Percentiles rank a stretch among this genome's conserved stretches.
These are phyloP conservation scores for Phrynocephalus versicolor DNA, from an alignment of 2,113 vertebrate species.

Conservation along the genomic window DNA sequence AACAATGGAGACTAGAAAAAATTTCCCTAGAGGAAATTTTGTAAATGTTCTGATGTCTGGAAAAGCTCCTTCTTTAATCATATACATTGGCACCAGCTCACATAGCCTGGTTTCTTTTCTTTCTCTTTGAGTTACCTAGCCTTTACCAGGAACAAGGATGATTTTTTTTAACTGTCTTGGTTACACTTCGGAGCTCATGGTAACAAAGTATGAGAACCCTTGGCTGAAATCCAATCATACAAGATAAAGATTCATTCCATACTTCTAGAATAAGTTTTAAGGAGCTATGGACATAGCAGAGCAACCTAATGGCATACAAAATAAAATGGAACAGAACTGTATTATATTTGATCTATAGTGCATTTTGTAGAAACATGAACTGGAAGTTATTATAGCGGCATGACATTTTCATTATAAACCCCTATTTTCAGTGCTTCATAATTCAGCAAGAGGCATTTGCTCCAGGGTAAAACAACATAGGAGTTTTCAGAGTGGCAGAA, in stretches of 20 bases:
- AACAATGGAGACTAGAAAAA: no score
- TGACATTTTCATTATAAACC: constrained; percentile 38
- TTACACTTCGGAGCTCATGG: constrained; percentile 20
- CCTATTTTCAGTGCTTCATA: constrained; percentile 36
- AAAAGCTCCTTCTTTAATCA: not conserved
- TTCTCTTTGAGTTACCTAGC: not conserved
- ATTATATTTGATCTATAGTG: constrained; percentile 7
- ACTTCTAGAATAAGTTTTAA: constrained; percentile 24
- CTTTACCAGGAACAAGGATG: not conserved
- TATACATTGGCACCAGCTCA: not conserved
- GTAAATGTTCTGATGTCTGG: not conserved
- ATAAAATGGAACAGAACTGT: constrained; percentile 11
- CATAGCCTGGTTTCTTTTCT: not conserved
- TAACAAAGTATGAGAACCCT: constrained; percentile 16
- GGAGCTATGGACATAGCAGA: not conserved
- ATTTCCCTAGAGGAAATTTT: no score
- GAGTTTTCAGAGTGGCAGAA: constrained; percentile 19
- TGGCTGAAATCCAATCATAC: constrained; percentile 10
- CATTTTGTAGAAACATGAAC: constrained; percentile 28
- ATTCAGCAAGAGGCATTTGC: not conserved
- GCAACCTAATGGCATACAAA: constrained; percentile 21
- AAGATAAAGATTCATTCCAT: constrained; percentile 18
- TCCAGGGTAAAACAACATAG: constrained; percentile 22
- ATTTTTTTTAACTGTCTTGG: not conserved
- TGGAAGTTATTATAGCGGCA: constrained; percentile 33